Conservation (phyloP, 1,140 invertebrate species). For the Phthorimaea operculella region DNA sequence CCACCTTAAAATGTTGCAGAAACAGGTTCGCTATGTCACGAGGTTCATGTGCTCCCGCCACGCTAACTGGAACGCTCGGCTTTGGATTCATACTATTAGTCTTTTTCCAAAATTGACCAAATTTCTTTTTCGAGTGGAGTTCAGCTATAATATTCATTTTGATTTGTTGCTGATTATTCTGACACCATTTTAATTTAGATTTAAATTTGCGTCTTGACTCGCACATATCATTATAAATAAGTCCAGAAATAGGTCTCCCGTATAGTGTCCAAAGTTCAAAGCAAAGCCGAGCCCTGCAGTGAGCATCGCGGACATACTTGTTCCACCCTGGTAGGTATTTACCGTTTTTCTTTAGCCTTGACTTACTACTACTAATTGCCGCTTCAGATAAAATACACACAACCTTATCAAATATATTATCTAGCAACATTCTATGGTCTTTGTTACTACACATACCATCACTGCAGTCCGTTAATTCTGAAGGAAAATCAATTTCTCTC, state of each 20-base stretch:
- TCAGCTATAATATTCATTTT: conserved; percentile 9
- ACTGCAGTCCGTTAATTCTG: neutral
- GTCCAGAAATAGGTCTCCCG: neutral
- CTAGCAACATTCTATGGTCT: neutral
- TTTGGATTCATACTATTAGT: conserved; percentile 2
- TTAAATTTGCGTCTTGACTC: conserved; percentile 5
- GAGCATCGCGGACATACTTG: conserved; percentile 4
- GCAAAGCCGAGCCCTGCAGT: conserved; percentile 3
- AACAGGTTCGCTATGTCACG: neutral
- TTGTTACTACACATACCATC: conserved; percentile 1
- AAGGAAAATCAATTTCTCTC: neutral
- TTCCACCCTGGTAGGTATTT: conserved; percentile 6
- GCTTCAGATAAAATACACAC: neutral
- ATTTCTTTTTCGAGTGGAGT: conserved; percentile 3
- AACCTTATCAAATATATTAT: conserved; percentile 3
- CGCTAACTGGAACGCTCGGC: conserved; percentile 1
- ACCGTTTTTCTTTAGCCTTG: neutral
- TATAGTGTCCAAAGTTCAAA: neutral
- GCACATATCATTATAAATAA: conserved; percentile 1
- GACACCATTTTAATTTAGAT: conserved; percentile 8
- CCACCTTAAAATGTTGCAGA: neutral
- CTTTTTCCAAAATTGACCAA: conserved; percentile 9
- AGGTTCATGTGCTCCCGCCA: neutral
- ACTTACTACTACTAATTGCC: neutral
- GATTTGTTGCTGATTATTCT: conserved; percentile 10